Percentiles rank a stretch among this genome's conserved stretches.
phyloP scores from a whole-genome alignment of 2,888 invertebrate species.

The Gandaritis pyraliata region DNA sequence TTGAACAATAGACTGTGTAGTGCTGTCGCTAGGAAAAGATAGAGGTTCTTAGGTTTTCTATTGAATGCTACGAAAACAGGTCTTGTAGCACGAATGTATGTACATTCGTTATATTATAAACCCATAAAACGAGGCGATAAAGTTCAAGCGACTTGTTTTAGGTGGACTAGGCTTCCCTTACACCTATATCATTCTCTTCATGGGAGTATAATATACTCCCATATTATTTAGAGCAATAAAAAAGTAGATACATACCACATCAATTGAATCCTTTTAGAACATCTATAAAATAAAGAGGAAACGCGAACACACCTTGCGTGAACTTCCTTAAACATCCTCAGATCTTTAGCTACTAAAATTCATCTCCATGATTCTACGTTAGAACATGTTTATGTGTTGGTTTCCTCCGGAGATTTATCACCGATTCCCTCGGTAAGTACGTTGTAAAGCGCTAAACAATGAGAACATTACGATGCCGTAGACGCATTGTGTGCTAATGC shows the following conservation, averaged over 20 bases:
- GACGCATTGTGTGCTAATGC: slow-evolving; percentile 55
- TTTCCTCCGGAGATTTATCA: slow-evolving; percentile 18
- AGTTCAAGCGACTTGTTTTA: no score
- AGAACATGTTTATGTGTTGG: slow-evolving; percentile 6
- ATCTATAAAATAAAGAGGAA: not conserved
- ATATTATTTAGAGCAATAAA: no score
- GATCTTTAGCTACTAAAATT: not conserved
- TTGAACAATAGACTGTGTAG: not conserved
- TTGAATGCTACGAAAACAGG: no score
- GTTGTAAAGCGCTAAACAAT: slow-evolving; percentile 45
- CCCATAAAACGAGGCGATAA: no score
- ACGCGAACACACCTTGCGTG: not conserved
- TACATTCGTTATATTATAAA: no score
- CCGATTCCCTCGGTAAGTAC: slow-evolving; percentile 21
- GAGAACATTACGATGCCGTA: slow-evolving; percentile 24
- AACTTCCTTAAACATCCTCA: slow-evolving; percentile 1
- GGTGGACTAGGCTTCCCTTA: no score
- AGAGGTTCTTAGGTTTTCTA: no score
- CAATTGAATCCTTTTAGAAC: not conserved
- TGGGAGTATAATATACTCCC: not conserved
- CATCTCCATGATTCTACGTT: not conserved
- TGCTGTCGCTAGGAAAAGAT: not conserved
- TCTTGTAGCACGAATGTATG: no score
- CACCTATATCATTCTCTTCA: no score
- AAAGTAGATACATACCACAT: not conserved